Conservation (phyloP, 2,888 invertebrate species). For the Desoria tigrina region DNA sequence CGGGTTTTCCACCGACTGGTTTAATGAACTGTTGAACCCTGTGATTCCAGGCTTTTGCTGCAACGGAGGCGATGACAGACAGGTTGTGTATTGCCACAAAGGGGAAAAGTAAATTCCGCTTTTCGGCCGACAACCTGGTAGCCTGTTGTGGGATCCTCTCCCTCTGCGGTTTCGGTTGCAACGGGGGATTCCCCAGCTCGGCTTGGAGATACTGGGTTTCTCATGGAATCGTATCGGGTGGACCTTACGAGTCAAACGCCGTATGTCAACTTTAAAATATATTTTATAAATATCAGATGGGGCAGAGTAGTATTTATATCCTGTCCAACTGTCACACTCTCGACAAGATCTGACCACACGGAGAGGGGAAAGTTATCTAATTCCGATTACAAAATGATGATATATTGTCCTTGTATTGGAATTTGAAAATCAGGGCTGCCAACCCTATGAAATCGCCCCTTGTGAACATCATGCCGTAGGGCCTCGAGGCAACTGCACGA, state of each 20-base stretch:
- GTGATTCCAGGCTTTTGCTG: constrained; percentile 89
- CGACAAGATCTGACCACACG: too few relatives aligned
- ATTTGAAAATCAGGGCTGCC: too few relatives aligned
- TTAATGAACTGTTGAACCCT: too few relatives aligned
- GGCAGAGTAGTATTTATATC: too few relatives aligned
- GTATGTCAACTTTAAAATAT: too few relatives aligned
- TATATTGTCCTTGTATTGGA: too few relatives aligned
- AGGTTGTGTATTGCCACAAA: constrained; percentile 79
- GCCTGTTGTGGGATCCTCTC: constrained; percentile 78
- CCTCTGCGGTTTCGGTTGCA: constrained; percentile 75
- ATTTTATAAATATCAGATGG: too few relatives aligned
- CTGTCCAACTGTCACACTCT: too few relatives aligned
- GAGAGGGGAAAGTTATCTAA: too few relatives aligned
- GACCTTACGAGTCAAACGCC: constrained; percentile 72
- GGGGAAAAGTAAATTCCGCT: constrained; percentile 69
- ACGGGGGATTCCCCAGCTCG: constrained; percentile 77
- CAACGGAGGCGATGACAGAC: constrained; percentile 89
- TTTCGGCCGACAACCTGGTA: constrained; percentile 82
- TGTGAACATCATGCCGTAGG: constrained; percentile 91
- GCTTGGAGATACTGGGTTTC: constrained; percentile 88
- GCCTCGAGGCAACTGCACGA: constrained; percentile 69
- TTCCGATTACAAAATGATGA: too few relatives aligned
- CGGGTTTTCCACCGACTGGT: too few relatives aligned
- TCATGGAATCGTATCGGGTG: constrained; percentile 84
- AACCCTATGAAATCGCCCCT: constrained; percentile 79